Evolutionary conservation across 2,888 invertebrate species (phyloP).

Genomic region (Agapostemon virescens): DNA sequence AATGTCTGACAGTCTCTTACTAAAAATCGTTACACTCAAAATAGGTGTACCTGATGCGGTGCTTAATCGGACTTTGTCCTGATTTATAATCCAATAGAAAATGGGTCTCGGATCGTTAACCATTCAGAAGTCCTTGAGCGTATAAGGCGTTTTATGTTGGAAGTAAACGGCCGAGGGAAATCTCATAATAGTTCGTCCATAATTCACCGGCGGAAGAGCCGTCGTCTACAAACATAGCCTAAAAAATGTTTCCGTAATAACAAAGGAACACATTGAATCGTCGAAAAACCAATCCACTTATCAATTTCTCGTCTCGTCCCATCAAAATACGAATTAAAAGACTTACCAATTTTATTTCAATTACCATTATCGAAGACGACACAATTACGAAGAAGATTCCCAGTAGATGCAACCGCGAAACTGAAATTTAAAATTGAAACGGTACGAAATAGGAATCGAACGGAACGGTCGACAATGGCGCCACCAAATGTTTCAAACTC

Average conservation of each 20-base stretch:
- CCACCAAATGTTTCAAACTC: background rate
- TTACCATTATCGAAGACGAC: background rate
- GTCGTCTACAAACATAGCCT: too few species aligned
- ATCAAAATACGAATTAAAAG: background rate
- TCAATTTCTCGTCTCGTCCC: rapidly evolving
- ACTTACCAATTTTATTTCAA: background rate
- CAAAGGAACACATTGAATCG: background rate
- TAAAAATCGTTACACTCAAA: slow-evolving; percentile 51
- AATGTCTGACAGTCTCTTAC: background rate
- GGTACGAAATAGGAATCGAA: background rate
- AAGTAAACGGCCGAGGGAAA: slow-evolving; percentile 47
- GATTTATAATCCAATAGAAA: slow-evolving; percentile 56
- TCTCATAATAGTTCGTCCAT: slow-evolving; percentile 29
- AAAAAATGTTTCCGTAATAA: background rate
- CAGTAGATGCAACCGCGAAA: background rate
- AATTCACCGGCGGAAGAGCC: slow-evolving; percentile 9
- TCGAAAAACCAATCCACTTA: background rate
- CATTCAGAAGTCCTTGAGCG: slow-evolving; percentile 57
- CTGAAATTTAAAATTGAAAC: background rate
- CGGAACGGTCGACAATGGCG: slow-evolving; percentile 16
- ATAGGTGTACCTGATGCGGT: slow-evolving; percentile 44
- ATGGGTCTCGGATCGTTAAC: slow-evolving; percentile 56
- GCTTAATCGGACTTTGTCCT: slow-evolving; percentile 51
- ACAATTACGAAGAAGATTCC: background rate
- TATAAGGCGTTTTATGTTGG: slow-evolving; percentile 48